These are phyloP conservation scores for Anhinga anhinga DNA, from an alignment of 2,113 vertebrate species.

Conservation along the genomic window DNA sequence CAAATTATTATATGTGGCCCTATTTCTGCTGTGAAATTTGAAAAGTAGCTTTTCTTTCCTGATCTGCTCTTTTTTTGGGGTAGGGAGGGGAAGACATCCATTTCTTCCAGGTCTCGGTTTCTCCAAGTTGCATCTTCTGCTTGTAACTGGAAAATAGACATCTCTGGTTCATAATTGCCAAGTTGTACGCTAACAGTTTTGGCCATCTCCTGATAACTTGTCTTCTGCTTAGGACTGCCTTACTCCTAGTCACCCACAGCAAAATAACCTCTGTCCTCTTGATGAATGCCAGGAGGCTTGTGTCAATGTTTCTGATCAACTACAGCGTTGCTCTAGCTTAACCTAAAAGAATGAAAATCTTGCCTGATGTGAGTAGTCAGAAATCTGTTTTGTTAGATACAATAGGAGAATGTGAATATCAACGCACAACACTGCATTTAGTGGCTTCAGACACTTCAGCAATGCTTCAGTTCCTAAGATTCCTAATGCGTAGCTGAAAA, in stretches of 20 bases:
- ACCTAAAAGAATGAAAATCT: not conserved
- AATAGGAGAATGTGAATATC: not conserved
- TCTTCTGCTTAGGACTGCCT: not conserved
- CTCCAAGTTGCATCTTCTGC: not conserved
- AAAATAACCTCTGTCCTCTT: not conserved
- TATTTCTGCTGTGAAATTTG: not conserved
- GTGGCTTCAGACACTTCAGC: not conserved
- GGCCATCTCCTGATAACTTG: not conserved
- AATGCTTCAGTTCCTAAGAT: not conserved
- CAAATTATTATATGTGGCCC: not conserved
- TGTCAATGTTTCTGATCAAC: not conserved
- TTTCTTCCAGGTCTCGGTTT: not conserved
- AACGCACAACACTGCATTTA: rapidly evolving
- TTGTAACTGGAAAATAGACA: not conserved
- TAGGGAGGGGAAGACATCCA: not conserved
- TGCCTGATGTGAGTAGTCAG: not conserved
- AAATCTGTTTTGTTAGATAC: not conserved
- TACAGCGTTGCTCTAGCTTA: not conserved
- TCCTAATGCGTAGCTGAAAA: not conserved
- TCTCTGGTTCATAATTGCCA: not conserved
- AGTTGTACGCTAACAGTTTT: not conserved
- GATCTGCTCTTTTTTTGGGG: too few relatives aligned
- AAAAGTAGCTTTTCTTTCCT: not conserved
- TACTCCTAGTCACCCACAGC: not conserved
- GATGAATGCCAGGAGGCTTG: not conserved